Percentiles rank a stretch among this genome's conserved stretches.
These are phyloP conservation scores for Pterois miles DNA, from an alignment of 2,797 vertebrate genomes.

Conservation along the genomic window DNA sequence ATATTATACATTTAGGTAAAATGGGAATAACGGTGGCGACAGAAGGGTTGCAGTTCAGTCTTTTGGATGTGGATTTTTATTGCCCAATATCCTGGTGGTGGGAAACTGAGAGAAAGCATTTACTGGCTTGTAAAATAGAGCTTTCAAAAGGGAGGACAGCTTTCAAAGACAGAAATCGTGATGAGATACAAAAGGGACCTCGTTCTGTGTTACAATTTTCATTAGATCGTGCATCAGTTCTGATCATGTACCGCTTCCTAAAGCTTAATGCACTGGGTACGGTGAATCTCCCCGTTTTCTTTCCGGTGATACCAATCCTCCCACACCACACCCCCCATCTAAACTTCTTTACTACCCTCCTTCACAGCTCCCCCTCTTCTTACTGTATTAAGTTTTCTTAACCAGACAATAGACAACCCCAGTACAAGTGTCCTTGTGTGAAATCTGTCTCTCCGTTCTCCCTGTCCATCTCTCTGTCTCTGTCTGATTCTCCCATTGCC, in stretches of 20 bases:
- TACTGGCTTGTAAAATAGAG: slow-evolving; percentile 56
- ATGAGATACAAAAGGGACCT: slow-evolving; percentile 46
- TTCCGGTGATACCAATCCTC: slow-evolving; percentile 6
- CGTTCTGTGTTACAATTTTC: slow-evolving; percentile 36
- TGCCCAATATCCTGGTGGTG: slow-evolving; percentile 34
- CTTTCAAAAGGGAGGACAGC: slow-evolving; percentile 41
- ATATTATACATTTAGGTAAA: slow-evolving; percentile 31
- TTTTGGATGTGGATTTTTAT: slow-evolving; percentile 56
- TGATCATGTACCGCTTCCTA: slow-evolving; percentile 51
- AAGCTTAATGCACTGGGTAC: slow-evolving; percentile 38
- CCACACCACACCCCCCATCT: slow-evolving; percentile 4
- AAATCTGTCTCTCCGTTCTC: slow-evolving; percentile 37
- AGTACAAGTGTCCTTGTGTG: slow-evolving; percentile 29
- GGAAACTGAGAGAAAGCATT: slow-evolving; percentile 45
- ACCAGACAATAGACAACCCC: slow-evolving; percentile 26
- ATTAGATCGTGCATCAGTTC: slow-evolving; percentile 55
- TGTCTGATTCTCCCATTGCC: slow-evolving; percentile 49
- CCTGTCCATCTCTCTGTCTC: slow-evolving; percentile 42
- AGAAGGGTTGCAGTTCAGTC: slow-evolving; percentile 43
- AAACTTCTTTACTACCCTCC: slow-evolving; percentile 22
- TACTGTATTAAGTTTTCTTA: background rate
- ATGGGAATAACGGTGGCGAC: slow-evolving; percentile 22
- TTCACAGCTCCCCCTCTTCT: slow-evolving; percentile 9
- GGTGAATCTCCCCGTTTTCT: slow-evolving; percentile 20
- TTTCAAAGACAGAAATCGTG: slow-evolving; percentile 51